These are phyloP conservation scores for Climacteris rufus DNA, from an alignment of 2,113 vertebrate species.

Conservation along the genomic window DNA sequence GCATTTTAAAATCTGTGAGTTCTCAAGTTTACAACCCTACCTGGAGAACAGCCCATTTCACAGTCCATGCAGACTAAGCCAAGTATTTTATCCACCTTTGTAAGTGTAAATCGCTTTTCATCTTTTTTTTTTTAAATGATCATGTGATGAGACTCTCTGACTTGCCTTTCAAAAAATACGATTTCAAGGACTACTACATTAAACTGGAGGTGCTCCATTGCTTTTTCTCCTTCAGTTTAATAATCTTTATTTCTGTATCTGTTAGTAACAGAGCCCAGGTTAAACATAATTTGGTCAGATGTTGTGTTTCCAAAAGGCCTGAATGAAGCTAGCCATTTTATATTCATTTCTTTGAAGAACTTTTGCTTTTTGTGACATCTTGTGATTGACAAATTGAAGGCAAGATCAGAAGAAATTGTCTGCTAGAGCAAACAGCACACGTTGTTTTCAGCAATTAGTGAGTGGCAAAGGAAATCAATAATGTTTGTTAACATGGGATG, in stretches of 20 bases:
- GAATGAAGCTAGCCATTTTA: background rate
- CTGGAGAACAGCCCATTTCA: constrained; percentile 22
- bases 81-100: constrained; percentile 1
- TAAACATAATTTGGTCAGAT: background rate
- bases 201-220: background rate
- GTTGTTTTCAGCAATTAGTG: background rate
- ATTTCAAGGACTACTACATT: background rate
- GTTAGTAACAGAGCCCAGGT: background rate
- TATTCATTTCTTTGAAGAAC: background rate
- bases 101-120: background rate
- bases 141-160: background rate
- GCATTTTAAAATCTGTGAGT: constrained; percentile 26
- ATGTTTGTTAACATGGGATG: background rate
- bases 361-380: background rate
- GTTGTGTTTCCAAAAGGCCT: background rate
- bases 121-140: background rate
- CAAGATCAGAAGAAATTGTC: background rate
- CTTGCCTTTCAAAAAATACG: background rate
- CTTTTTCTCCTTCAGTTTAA: background rate
- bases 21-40: constrained; percentile 33
- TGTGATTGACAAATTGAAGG: background rate
- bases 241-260: constrained; percentile 10
- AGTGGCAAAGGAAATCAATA: background rate
- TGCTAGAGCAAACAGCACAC: background rate
- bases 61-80: background rate